phyloP scores from a whole-genome alignment of 2,797 vertebrate genomes.

The Xenops minutus region DNA sequence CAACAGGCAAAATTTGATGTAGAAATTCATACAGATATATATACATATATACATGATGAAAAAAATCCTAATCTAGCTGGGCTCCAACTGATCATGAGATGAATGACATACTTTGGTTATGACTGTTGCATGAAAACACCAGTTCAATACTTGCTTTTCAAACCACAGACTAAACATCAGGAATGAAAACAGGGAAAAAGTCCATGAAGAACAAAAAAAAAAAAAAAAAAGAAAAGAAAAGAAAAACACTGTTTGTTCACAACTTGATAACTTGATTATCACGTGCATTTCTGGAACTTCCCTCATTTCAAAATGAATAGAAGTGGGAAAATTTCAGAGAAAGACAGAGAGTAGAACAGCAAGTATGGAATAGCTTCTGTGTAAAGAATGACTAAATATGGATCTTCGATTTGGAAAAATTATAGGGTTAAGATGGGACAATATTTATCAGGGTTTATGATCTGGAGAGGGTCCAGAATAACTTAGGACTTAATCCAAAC shows the following conservation, averaged over 20 bases:
- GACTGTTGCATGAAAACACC: neutral
- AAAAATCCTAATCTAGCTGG: neutral
- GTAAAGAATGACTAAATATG: neutral
- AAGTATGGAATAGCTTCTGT: neutral
- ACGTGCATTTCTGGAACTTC: neutral
- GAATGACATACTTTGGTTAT: neutral
- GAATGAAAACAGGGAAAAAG: neutral
- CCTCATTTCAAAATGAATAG: neutral
- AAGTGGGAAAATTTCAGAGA: neutral
- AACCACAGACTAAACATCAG: neutral
- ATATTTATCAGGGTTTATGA: neutral
- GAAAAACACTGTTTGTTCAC: neutral
- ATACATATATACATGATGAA: neutral
- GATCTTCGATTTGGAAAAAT: neutral
- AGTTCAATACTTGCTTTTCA: neutral
- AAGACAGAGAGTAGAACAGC: neutral
- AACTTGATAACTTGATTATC: neutral
- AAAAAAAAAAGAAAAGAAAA: neutral
- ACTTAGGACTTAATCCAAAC: neutral
- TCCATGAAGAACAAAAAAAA: neutral
- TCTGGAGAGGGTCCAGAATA: neutral
- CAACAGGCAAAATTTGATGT: neutral
- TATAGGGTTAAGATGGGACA: neutral
- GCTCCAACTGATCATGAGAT: neutral
- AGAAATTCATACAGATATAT: neutral